phyloP scores from a whole-genome alignment of 2,797 vertebrate species.

The Tapirus indicus region DNA sequence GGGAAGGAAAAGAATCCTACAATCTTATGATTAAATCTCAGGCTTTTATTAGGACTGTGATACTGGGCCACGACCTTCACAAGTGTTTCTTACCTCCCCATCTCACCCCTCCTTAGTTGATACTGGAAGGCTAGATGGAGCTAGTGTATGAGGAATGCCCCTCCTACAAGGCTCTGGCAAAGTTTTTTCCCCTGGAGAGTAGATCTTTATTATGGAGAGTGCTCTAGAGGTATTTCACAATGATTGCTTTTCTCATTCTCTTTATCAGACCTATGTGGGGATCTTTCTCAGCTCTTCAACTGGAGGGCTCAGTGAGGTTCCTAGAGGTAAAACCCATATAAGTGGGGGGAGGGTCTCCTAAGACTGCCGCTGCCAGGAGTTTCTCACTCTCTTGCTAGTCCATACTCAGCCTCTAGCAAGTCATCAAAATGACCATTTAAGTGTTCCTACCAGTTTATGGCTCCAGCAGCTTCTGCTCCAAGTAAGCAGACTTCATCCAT shows the following conservation, averaged over 20 bases:
- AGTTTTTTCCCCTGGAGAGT: background rate
- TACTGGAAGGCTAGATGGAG: background rate
- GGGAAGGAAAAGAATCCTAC: background rate
- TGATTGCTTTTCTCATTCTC: background rate
- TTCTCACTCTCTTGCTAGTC: background rate
- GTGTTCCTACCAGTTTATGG: background rate
- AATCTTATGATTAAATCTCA: background rate
- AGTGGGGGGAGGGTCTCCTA: background rate
- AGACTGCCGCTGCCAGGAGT: background rate
- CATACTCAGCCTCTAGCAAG: background rate
- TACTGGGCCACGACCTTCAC: background rate
- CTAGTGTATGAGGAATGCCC: background rate
- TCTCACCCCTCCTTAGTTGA: background rate
- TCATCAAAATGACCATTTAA: background rate
- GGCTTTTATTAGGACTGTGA: background rate
- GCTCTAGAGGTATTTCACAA: background rate
- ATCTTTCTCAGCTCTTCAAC: background rate
- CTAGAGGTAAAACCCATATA: background rate
- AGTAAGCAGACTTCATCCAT: background rate
- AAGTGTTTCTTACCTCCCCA: background rate
- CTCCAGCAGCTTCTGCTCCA: background rate
- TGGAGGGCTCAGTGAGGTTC: background rate
- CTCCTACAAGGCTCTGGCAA: background rate
- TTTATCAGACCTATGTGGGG: background rate
- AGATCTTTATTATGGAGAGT: background rate